These are phyloP conservation scores for Papilio protenor DNA, from an alignment of 2,888 invertebrate genomes.

Conservation along the genomic window DNA sequence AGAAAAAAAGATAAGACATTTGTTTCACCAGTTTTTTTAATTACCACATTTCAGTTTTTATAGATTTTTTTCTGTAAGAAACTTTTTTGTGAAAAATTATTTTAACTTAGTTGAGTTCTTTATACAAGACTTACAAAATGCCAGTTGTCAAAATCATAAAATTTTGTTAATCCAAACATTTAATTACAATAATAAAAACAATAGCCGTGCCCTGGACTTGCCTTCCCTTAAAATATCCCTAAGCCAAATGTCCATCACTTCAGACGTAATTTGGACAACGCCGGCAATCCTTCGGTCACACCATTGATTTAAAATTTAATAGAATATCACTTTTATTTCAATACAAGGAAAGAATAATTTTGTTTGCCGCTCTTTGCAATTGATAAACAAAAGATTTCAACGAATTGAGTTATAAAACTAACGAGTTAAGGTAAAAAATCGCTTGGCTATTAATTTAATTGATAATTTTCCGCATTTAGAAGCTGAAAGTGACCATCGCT, in stretches of 20 bases:
- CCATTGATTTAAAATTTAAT: conserved; percentile 37
- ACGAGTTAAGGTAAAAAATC: conserved; percentile 37
- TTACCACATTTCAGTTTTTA: not conserved
- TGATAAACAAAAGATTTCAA: not conserved
- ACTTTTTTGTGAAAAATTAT: not conserved
- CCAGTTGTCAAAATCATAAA: conserved; percentile 26
- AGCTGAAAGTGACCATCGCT: conserved; percentile 71
- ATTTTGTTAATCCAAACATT: conserved; percentile 21
- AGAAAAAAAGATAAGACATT: conserved; percentile 60
- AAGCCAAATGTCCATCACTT: conserved; percentile 67
- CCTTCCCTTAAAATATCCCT: conserved; percentile 66
- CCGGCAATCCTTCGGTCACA: conserved; percentile 57
- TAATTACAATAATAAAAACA: conserved; percentile 50
- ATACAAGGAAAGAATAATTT: conserved; percentile 25
- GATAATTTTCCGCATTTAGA: conserved; percentile 65
- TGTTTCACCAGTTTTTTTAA: not conserved
- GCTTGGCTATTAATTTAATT: conserved; percentile 43
- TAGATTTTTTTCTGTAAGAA: not conserved
- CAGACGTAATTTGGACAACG: conserved; percentile 60
- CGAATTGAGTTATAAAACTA: conserved; percentile 36
- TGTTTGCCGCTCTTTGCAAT: not conserved
- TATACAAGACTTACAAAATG: not conserved
- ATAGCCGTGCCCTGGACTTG: conserved; percentile 53
- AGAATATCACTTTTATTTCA: conserved; percentile 48
- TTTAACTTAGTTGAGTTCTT: too few species aligned